phyloP scores from a whole-genome alignment of 2,113 vertebrate species.

The Paracanthobrama guichenoti region DNA sequence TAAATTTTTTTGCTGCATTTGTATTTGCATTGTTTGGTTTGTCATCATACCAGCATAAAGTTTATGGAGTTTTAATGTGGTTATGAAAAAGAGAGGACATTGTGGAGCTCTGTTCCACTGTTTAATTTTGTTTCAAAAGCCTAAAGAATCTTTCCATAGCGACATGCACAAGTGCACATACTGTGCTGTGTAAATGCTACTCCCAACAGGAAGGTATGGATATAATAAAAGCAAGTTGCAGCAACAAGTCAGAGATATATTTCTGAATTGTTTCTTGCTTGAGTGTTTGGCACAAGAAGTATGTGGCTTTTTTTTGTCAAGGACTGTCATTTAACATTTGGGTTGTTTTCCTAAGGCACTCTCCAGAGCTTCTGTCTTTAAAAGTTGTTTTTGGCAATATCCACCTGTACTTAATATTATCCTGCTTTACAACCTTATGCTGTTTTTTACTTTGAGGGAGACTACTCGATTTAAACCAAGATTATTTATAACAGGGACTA shows the following conservation, averaged over 20 bases:
- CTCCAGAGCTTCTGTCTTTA: neutral
- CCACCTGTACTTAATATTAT: neutral
- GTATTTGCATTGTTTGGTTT: constrained; percentile 29
- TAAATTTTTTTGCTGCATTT: neutral
- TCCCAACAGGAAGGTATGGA: neutral
- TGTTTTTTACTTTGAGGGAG: neutral
- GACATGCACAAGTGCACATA: neutral
- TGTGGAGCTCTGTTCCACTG: neutral
- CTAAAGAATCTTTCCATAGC: neutral
- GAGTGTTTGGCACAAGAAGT: constrained; percentile 6
- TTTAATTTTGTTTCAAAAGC: constrained; percentile 15
- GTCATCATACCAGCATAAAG: constrained; percentile 20
- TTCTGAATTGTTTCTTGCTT: constrained; percentile 19
- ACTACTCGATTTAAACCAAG: neutral
- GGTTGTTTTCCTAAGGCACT: neutral
- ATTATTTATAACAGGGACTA: neutral
- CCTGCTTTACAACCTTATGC: neutral
- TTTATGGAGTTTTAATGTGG: constrained; percentile 35
- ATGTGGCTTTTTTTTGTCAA: constrained; percentile 8
- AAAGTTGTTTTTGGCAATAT: neutral
- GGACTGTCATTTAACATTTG: neutral
- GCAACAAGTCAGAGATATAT: neutral
- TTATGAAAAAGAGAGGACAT: constrained; percentile 12
- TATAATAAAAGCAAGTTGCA: constrained; percentile 10
- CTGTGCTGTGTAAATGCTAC: neutral